These are phyloP conservation scores for Drosophila niveifrons DNA, from an alignment of 2,888 invertebrate species.

Conservation along the genomic window DNA sequence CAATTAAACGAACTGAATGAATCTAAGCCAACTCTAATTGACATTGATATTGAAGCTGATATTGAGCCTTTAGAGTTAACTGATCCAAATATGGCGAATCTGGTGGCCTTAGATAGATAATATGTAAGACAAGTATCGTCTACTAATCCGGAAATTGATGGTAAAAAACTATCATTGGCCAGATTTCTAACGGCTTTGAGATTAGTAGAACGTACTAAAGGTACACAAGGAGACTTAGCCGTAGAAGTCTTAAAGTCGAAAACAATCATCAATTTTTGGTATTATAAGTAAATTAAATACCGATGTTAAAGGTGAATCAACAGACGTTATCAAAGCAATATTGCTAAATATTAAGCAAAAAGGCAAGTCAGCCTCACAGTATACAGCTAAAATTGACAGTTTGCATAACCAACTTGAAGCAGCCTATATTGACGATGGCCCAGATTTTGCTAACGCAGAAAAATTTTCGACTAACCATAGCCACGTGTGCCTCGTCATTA, in stretches of 20 bases:
- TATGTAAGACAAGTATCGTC: constrained; percentile 10
- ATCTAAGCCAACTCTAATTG: too few relatives aligned
- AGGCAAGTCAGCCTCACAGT: constrained; percentile 8
- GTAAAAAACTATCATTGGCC: constrained; percentile 7
- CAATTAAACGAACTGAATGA: too few relatives aligned
- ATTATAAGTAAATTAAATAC: constrained; percentile 12
- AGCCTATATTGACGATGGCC: not conserved
- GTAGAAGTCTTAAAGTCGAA: constrained; percentile 9
- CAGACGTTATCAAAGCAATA: constrained; percentile 10
- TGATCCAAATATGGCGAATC: too few relatives aligned
- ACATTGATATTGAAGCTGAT: too few relatives aligned
- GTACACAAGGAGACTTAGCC: constrained; percentile 8
- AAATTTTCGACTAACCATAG: not conserved
- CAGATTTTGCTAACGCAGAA: not conserved
- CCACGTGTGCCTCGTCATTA: not conserved
- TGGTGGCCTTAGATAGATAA: not conserved
- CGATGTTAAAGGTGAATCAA: constrained; percentile 4
- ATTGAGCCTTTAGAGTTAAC: too few relatives aligned
- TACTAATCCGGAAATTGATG: constrained; percentile 16
- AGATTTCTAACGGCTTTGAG: constrained; percentile 1
- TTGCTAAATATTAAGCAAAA: constrained; percentile 7
- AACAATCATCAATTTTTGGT: constrained; percentile 2
- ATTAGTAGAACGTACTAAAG: constrained; percentile 10
- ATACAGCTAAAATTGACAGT: constrained; percentile 9
- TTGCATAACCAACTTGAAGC: not conserved